Percentiles rank a stretch among this genome's conserved stretches.
phyloP scores from a whole-genome alignment of 2,888 invertebrate genomes.

The Cerastis rubricosa region DNA sequence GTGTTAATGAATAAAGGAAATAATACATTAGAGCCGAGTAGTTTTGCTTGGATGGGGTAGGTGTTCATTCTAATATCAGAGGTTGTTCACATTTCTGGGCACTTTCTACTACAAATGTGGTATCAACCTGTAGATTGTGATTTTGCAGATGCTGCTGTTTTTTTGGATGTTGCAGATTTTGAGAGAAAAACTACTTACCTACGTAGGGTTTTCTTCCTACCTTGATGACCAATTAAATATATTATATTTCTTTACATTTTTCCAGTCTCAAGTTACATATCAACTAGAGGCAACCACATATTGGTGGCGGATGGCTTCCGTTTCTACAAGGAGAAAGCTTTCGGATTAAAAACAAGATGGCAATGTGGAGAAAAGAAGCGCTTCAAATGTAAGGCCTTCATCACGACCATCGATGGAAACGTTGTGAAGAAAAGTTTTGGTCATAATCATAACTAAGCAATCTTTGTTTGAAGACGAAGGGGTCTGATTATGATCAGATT shows the following conservation, averaged over 20 bases:
- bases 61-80: too few species aligned
- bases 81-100: too few species aligned
- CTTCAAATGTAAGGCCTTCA: slow-evolving; percentile 8
- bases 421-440: not conserved
- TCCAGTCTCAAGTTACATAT: not conserved
- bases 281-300: not conserved
- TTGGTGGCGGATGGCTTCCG: not conserved
- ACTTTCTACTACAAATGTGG: too few species aligned
- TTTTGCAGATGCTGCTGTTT: too few species aligned
- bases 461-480: too few species aligned
- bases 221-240: not conserved
- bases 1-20: too few species aligned
- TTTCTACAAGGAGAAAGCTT: not conserved
- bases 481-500: too few species aligned
- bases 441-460: not conserved
- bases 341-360: not conserved
- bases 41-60: too few species aligned
- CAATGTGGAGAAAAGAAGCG: not conserved
- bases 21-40: too few species aligned
- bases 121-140: too few species aligned
- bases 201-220: not conserved
- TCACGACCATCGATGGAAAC: slow-evolving; percentile 56
- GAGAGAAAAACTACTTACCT: not conserved
- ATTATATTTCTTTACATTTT: not conserved
- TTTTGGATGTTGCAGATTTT: too few species aligned